phyloP scores from a whole-genome alignment of 2,888 invertebrate genomes.

The Rhyacophila evoluta region DNA sequence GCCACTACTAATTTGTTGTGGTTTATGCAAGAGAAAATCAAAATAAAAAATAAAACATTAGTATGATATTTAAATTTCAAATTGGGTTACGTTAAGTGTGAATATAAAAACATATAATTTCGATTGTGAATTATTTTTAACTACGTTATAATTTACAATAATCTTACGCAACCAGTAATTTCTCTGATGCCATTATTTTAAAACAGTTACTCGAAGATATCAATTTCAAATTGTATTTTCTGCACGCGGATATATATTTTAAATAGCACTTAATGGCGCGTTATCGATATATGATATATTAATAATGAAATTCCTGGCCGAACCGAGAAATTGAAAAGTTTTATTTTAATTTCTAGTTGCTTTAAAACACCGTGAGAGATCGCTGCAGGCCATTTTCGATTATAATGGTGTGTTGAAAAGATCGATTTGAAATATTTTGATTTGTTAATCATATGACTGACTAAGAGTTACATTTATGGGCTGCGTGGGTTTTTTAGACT shows the following conservation, averaged over 20 bases:
- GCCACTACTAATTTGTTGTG: too few relatives aligned
- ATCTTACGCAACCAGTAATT: too few relatives aligned
- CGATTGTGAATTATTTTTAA: too few relatives aligned
- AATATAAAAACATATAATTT: too few relatives aligned
- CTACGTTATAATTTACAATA: too few relatives aligned
- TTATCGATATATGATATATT: neutral
- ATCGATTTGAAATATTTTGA: neutral
- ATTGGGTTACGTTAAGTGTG: too few relatives aligned
- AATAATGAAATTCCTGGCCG: neutral
- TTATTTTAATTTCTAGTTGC: neutral
- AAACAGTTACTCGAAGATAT: neutral
- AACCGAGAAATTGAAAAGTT: neutral
- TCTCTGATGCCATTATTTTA: too few relatives aligned
- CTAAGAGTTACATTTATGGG: neutral
- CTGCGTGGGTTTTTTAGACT: neutral
- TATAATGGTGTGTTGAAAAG: neutral
- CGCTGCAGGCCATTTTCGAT: neutral
- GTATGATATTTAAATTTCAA: too few relatives aligned
- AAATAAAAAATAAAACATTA: too few relatives aligned
- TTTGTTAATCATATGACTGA: neutral
- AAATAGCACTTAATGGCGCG: neutral
- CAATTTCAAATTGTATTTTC: neutral
- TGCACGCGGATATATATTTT: neutral
- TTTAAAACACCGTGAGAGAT: conserved; percentile 12
- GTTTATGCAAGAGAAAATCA: too few relatives aligned